These are phyloP conservation scores for Sebastes paucispinis DNA, from an alignment of 2,797 vertebrate species.

Conservation along the genomic window DNA sequence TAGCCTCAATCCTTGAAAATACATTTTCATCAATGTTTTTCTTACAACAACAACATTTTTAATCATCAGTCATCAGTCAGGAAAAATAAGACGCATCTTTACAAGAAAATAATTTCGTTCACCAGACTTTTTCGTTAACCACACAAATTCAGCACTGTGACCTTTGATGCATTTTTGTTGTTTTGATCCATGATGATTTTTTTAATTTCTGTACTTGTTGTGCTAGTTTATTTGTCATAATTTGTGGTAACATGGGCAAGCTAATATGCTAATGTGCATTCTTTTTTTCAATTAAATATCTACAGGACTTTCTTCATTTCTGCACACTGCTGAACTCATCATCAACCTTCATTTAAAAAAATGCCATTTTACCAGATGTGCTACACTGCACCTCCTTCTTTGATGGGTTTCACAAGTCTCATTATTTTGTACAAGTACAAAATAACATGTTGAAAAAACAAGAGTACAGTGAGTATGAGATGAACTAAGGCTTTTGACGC, in stretches of 20 bases:
- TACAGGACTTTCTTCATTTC: neutral
- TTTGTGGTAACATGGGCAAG: neutral
- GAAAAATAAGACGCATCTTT: neutral
- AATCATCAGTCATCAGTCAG: neutral
- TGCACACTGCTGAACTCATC: neutral
- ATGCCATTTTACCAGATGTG: neutral
- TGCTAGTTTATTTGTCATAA: neutral
- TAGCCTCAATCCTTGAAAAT: slow-evolving; percentile 20
- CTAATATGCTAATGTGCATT: neutral
- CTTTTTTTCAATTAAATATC: neutral
- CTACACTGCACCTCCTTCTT: neutral
- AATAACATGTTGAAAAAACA: neutral
- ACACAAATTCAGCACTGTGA: neutral
- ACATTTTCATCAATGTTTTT: neutral
- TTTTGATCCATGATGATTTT: neutral
- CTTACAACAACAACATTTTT: neutral
- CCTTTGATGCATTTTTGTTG: neutral
- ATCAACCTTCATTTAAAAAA: neutral
- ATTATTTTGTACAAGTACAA: neutral
- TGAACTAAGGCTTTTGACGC: no score
- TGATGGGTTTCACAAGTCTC: neutral
- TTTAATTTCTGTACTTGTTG: neutral
- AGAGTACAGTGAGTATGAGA: no score
- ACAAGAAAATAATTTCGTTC: neutral
- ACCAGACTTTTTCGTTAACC: neutral